Base-by-base conservation (phyloP, 2,797 vertebrate genomes). In the Enteromius anoplus region DNA sequence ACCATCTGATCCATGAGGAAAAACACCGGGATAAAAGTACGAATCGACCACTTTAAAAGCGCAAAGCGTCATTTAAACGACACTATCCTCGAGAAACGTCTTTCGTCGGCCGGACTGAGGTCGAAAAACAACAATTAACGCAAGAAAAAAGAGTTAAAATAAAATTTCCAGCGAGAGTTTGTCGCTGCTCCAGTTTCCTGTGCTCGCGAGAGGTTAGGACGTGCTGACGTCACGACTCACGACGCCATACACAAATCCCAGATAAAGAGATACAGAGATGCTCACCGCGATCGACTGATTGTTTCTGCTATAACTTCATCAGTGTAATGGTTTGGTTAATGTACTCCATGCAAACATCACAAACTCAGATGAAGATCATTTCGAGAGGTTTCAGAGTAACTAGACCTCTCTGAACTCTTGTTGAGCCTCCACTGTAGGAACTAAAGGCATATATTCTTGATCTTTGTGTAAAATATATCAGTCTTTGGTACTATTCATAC, bases 121-220 rank as follows among this genome's bases (percentile, higher is more conserved):
- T 55, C 17, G 17, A 58, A 76, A 75, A 76, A 69, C 23, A 68
- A 68, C 17, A 17, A 76, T 0, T 4, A 10, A 65, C 0, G 12
- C 0, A 12, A 3, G 29, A 12, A 68, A 75, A 42, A 75, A 12
- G 11, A 45, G 26, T 55, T 68, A 58, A 83, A 83, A 53, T n/a
- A 32, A 73, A 69, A 68, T 76, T n/a, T 42, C 19, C 32, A 65
- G 47, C 71, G 60, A 75, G 42, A 65, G 71, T 83, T 86, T 80
- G 71, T 69, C 70, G 78, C 70, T 71, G 86, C 88, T 88, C 81
- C 87, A 80, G 79, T 85, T 89, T 89, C 85, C 88, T 86, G 85
- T 83, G 86, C 81, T 87, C 79, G 85, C 69, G 84, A 87, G 88
- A 89, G 85, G 78, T 89, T 73, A 66, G 75, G 80, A 69, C 86